These are phyloP conservation scores for Phenganax stokvisi DNA, from an alignment of 92 coral and sea anemone species.

Conservation along the genomic window DNA sequence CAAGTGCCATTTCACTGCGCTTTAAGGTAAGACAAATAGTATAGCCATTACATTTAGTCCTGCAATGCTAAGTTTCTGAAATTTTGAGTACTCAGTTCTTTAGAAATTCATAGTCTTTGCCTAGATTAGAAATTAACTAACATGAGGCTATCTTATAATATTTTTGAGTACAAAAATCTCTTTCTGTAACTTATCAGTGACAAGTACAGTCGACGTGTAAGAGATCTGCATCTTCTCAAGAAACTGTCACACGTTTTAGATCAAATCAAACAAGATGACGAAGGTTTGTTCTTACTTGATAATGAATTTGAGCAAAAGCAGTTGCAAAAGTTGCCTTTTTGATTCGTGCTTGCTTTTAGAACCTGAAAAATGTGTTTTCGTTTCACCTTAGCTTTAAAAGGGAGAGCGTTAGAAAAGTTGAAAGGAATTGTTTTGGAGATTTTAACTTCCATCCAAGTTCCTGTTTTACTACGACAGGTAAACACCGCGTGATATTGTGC, in stretches of 20 bases:
- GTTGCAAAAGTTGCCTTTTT: no score
- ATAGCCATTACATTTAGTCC: not conserved
- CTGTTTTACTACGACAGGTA: slow-evolving; percentile 79
- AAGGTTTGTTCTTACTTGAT: slow-evolving; percentile 44
- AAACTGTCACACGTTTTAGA: slow-evolving; percentile 77
- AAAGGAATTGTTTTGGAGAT: slow-evolving; percentile 59
- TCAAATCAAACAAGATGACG: slow-evolving; percentile 49
- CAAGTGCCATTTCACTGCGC: slow-evolving; percentile 96
- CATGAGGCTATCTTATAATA: no score
- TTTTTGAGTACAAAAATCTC: not conserved
- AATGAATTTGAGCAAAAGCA: no score
- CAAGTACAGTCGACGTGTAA: slow-evolving; percentile 85
- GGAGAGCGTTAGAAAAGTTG: slow-evolving; percentile 45
- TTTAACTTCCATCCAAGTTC: slow-evolving; percentile 82
- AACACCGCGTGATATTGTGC: not conserved
- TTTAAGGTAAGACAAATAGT: slow-evolving; percentile 55
- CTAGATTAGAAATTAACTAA: no score
- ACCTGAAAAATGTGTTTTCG: not conserved
- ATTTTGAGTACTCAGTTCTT: no score
- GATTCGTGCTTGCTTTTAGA: not conserved
- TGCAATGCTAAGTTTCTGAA: no score
- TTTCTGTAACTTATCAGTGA: slow-evolving; percentile 52
- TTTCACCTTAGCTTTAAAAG: slow-evolving; percentile 39
- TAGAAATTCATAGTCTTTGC: no score
- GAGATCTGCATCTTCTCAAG: slow-evolving; percentile 91